phyloP scores from a whole-genome alignment of 2,113 vertebrate genomes.

The Vulpes lagopus region DNA sequence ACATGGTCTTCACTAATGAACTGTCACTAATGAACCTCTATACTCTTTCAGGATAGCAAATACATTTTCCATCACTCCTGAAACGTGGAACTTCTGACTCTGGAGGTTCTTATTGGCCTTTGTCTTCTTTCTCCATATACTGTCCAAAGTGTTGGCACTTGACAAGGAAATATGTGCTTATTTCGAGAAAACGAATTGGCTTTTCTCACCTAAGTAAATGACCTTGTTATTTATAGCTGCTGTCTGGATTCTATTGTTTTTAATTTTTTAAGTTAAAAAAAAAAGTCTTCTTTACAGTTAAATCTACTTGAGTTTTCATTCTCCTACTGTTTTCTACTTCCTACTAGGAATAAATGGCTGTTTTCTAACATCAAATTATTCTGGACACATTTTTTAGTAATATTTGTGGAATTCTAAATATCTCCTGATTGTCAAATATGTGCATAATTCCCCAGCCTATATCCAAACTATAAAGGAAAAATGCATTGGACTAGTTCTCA shows the following conservation, averaged over 20 bases:
- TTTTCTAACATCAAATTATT: slow-evolving; percentile 60
- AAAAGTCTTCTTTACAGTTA: slow-evolving; percentile 42
- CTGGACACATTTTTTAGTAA: not conserved
- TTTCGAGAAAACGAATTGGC: slow-evolving; percentile 48
- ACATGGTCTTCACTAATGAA: slow-evolving; percentile 28
- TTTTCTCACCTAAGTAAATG: slow-evolving; percentile 65
- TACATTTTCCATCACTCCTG: slow-evolving; percentile 58
- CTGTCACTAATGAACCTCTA: not conserved
- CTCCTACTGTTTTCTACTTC: not conserved
- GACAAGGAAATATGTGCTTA: not conserved
- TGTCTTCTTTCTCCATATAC: slow-evolving; percentile 49
- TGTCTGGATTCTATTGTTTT: not conserved
- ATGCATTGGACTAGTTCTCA: slow-evolving; percentile 36
- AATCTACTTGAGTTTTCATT: slow-evolving; percentile 54
- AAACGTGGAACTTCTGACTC: not conserved
- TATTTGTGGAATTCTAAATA: slow-evolving; percentile 56
- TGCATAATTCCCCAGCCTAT: slow-evolving; percentile 43
- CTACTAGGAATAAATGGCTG: slow-evolving; percentile 25
- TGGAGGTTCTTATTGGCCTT: not conserved
- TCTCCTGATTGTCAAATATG: slow-evolving; percentile 51
- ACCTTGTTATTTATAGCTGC: slow-evolving; percentile 52
- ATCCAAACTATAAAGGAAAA: slow-evolving; percentile 64
- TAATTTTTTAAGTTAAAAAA: not conserved
- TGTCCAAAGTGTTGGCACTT: slow-evolving; percentile 60
- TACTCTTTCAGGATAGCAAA: not conserved